Percentiles rank a stretch among this genome's conserved stretches.
These are phyloP conservation scores for Patella pellucida DNA, from an alignment of 2,888 invertebrate species.

Conservation along the genomic window DNA sequence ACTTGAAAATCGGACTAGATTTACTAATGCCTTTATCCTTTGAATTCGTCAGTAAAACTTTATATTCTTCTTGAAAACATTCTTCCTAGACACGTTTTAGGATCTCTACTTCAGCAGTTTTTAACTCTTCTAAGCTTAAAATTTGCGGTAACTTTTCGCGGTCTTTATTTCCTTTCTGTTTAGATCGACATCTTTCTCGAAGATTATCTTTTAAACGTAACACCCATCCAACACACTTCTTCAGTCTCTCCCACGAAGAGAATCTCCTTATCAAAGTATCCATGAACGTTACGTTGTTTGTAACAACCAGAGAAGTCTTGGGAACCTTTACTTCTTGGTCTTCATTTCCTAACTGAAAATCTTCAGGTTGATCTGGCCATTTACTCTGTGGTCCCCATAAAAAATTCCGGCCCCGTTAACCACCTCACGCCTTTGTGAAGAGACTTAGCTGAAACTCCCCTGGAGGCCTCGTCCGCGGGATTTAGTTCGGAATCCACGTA, in stretches of 20 bases:
- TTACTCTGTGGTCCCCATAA: neutral
- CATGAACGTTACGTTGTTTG: neutral
- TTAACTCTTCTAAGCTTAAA: no score
- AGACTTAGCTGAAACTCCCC: no score
- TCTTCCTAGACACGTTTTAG: neutral
- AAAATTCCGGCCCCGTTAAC: no score
- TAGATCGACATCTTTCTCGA: no score
- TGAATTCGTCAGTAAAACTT: no score
- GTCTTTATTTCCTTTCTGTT: no score
- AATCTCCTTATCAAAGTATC: slow-evolving; percentile 1
- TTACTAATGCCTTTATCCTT: neutral
- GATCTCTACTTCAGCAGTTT: neutral
- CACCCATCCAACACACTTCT: slow-evolving; percentile 2
- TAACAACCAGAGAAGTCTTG: no score
- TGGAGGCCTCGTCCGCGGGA: no score
- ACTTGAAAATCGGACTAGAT: neutral
- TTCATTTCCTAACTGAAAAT: neutral
- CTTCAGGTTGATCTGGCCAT: neutral
- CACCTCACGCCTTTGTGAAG: no score
- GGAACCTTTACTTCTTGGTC: neutral
- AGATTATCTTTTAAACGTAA: neutral
- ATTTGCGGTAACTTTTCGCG: no score
- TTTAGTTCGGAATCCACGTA: no score
- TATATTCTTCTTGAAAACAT: neutral
- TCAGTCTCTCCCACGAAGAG: slow-evolving; percentile 4